These are phyloP conservation scores for Drosophila aldrichi DNA, from an alignment of 2,888 invertebrate genomes.

Conservation along the genomic window DNA sequence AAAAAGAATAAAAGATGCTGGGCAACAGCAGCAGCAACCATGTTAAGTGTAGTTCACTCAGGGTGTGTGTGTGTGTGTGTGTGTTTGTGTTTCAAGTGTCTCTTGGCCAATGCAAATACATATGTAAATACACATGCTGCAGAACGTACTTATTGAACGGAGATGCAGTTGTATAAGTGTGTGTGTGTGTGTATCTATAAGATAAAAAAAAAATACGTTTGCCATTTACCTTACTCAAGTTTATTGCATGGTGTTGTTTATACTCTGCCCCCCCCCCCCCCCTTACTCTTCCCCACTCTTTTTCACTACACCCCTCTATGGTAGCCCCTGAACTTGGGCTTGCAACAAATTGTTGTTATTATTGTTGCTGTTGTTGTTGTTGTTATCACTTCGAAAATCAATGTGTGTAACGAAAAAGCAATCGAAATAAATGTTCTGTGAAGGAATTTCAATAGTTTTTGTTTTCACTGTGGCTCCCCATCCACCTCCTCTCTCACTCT, in stretches of 20 bases:
- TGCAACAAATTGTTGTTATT: conserved; percentile 19
- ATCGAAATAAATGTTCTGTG: conserved; percentile 83
- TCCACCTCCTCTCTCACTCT: neutral
- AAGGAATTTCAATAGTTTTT: conserved; percentile 81
- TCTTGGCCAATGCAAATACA: conserved; percentile 25
- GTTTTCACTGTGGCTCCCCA: conserved; percentile 49
- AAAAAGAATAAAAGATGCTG: conserved; percentile 13
- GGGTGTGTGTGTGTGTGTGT: too few species aligned
- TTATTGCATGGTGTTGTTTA: conserved; percentile 65
- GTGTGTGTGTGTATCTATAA: conserved; percentile 49
- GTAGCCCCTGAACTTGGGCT: conserved; percentile 26
- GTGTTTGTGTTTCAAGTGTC: conserved; percentile 38
- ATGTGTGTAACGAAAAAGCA: conserved; percentile 81
- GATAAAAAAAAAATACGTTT: conserved; percentile 74
- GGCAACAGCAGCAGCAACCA: conserved; percentile 6
- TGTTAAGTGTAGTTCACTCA: neutral
- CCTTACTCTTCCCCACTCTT: neutral
- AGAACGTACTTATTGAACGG: conserved; percentile 32
- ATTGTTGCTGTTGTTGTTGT: conserved; percentile 19
- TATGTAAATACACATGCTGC: conserved; percentile 31
- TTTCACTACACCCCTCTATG: neutral
- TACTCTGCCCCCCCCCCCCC: too few species aligned
- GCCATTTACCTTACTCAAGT: conserved; percentile 73
- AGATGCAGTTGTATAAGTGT: conserved; percentile 11
- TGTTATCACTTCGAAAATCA: conserved; percentile 70